Evolutionary conservation across 2,113 vertebrate species (phyloP).

Genomic region (Notarius lentiginosus): DNA sequence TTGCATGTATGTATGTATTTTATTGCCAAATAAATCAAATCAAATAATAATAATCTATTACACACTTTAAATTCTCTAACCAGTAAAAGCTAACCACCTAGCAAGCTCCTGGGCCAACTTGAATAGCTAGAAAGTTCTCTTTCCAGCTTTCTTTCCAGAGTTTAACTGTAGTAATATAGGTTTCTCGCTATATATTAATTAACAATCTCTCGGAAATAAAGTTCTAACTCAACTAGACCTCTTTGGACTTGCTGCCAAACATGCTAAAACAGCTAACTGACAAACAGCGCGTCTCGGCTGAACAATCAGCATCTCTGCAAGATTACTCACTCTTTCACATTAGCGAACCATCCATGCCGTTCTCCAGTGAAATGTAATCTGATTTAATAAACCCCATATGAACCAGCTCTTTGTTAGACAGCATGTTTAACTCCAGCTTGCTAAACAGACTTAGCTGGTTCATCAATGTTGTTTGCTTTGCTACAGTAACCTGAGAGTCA

Average conservation of each 20-base stretch:
- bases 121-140: neutral
- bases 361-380: neutral
- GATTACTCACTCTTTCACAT: constrained; percentile 1
- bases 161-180: neutral
- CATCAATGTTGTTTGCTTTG: neutral
- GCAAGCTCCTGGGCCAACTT: neutral
- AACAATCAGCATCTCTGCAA: neutral
- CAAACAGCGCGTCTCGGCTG: neutral
- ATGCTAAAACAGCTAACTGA: constrained; percentile 6
- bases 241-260: neutral
- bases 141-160: neutral
- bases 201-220: neutral
- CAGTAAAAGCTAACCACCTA: neutral
- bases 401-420: neutral
- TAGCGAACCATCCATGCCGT: neutral
- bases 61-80: neutral
- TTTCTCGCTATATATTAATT: too few relatives aligned
- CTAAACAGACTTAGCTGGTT: constrained; percentile 11
- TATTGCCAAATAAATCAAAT: too few relatives aligned
- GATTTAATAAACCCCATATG: neutral
- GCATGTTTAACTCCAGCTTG: neutral
- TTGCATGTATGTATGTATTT: too few relatives aligned
- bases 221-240: neutral
- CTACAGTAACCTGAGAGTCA: constrained; percentile 42
- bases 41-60: too few relatives aligned